These are phyloP conservation scores for Centroberyx gerrardi DNA, from an alignment of 2,797 vertebrate species.

Conservation along the genomic window DNA sequence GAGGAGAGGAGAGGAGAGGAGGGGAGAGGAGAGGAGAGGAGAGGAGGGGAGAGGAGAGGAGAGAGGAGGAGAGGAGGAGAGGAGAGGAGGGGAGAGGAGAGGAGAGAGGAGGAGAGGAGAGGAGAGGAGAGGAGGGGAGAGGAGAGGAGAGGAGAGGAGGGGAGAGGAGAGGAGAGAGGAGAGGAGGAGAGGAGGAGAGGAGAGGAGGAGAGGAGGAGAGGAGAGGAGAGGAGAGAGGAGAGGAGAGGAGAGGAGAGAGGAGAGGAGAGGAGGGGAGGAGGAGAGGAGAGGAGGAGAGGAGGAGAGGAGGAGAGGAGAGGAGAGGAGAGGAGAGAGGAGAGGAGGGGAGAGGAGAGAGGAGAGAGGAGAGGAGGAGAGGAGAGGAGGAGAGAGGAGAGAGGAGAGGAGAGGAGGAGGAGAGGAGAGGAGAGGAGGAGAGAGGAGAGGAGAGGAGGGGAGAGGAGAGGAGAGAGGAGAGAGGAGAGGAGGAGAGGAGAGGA, in stretches of 20 bases:
- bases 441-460: neutral
- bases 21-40: neutral
- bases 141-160: neutral
- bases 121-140: neutral
- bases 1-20: neutral
- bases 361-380: neutral
- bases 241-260: constrained; percentile 25
- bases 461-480: neutral
- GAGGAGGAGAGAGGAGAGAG: neutral
- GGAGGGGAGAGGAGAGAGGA: neutral
- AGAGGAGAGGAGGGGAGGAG: neutral
- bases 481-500: neutral
- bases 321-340: neutral
- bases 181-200: neutral
- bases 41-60: neutral
- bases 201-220: neutral
- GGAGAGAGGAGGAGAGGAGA: neutral
- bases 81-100: no score
- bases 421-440: neutral
- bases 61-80: neutral
- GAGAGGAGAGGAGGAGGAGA: neutral
- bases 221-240: constrained; percentile 29
- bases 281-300: neutral
- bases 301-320: neutral
- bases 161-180: neutral